A percentile compares a stretch with the other conserved stretches of the same genome.
phyloP scores from a whole-genome alignment of 2,888 invertebrate genomes.

The Phyllotreta cruciferae region DNA sequence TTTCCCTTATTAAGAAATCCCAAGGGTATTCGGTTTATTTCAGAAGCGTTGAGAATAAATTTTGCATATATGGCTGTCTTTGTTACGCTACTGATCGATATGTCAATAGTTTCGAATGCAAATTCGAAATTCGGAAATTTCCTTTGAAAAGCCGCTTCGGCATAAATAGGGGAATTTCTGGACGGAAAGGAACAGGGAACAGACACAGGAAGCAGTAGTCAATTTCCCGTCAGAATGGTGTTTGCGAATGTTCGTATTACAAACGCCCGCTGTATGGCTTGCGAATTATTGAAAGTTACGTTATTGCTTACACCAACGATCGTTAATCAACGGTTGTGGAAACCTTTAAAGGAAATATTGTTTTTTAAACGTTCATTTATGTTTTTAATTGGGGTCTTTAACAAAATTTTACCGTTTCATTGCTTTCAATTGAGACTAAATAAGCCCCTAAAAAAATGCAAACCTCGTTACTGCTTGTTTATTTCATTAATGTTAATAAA shows the following conservation, averaged over 20 bases:
- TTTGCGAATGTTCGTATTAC: too few relatives aligned
- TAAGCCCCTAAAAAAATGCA: too few relatives aligned
- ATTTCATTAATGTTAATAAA: too few relatives aligned
- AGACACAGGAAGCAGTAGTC: constrained; percentile 24
- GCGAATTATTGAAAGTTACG: neutral
- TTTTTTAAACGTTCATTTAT: too few relatives aligned
- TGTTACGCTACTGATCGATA: constrained; percentile 16
- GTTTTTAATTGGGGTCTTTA: too few relatives aligned
- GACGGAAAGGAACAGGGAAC: constrained; percentile 19
- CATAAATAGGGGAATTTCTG: constrained; percentile 14
- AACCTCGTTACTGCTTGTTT: too few relatives aligned
- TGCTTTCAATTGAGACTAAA: too few relatives aligned
- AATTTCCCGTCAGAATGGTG: constrained; percentile 18
- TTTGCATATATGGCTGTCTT: neutral
- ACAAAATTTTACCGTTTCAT: too few relatives aligned
- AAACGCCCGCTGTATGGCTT: neutral
- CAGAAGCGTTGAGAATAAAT: neutral
- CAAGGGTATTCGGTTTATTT: neutral
- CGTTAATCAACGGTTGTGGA: too few relatives aligned
- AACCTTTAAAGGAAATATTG: too few relatives aligned
- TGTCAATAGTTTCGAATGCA: constrained; percentile 18
- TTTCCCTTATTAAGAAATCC: neutral
- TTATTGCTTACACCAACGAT: too few relatives aligned
- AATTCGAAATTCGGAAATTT: constrained; percentile 24
- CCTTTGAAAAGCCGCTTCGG: constrained; percentile 20